Evolutionary conservation across 23 tunicate species (phyloP), one percentile per base, ranked within the genome.

Genomic region (Trididemnum nubilum): DNA sequence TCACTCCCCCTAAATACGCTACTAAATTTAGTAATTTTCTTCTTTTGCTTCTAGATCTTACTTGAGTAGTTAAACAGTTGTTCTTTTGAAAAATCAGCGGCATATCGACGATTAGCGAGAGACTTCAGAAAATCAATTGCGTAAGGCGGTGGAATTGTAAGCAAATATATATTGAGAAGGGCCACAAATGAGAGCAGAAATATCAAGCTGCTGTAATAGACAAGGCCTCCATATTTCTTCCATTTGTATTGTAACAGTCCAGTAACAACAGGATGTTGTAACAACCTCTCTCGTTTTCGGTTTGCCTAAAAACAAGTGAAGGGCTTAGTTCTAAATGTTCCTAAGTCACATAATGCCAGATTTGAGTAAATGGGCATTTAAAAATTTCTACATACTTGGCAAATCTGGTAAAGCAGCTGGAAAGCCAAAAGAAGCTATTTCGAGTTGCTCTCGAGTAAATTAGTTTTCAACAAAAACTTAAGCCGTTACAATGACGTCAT

Each of bases 261-360:
- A 9, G 90, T 91, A 0, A 91, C 97, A 19, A 91, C 97, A 1
- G 97, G 97, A 59, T 91, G 97, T 59, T 86, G 90, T 26, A 91
- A 84, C 23, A 91, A 77, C 0, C 84, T 72, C 67, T 86, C 90
- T 36, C 97, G 63, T 63, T 91, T 90, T 12, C 81, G 79, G 57
- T 88, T 81, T 18, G 86, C 96, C 96, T 90, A 51, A 61, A 61
- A 18, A 9, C 18, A 49, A n/a, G n/a, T n/a, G n/a, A n/a, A n/a
- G n/a, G n/a, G n/a, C n/a, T n/a, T n/a, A n/a, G n/a, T n/a, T n/a
- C n/a, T n/a, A n/a, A n/a, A n/a, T n/a, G n/a, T n/a, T n/a, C n/a
- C n/a, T n/a, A n/a, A n/a, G n/a, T n/a, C n/a, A n/a, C n/a, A n/a
- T n/a, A n/a, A n/a, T n/a, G n/a, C n/a, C n/a, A n/a, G n/a, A n/a